Base-by-base conservation (phyloP, 2,888 invertebrate species). In the Alsophila aescularia region DNA sequence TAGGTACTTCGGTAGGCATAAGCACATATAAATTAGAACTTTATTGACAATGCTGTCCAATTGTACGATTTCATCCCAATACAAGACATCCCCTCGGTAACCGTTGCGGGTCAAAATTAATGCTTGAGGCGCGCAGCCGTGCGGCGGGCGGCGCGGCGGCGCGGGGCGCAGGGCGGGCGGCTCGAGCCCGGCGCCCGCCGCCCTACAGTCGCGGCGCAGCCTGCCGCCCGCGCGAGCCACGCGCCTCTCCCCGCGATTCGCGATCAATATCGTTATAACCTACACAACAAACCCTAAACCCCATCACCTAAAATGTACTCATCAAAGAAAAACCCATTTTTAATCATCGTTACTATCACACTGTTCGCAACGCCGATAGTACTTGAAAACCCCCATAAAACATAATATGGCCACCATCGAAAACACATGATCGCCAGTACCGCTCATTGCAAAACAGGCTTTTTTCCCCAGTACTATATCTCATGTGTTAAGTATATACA, bases 141-240 rank as follows among this genome's bases (percentile, higher is more conserved):
- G 67, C 56, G 58, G 64, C 41, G 53, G 50, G 59, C 44, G 44
- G 63, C 60, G 74, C 15, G 29, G 43, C 14, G 64, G 57, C 57
- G 70, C 59, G 68, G 69, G 59, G 60, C 49, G 66, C 21, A 47
- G 45, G 60, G 52, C 60, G 67, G 47, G 66, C 62, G 74, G 68
- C 36, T 16, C 14, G 62, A 64, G 57, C 64, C 72, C 58, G 71
- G 67, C 52, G 64, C 27, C 63, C 71, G 67, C 78, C 77, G 76
- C 75, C 73, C 63, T 69, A 69, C 82, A 87, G 92, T 92, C 87
- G 91, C 89, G 90, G 90, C 90, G 79, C 72, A 84, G 71, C 82
- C 83, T 75, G 87, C 90, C 88, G 88, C 85, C 77, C 81, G 91
- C 87, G 85, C 83, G 82, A 81, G 72, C 71, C 73, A 64, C 79